Evolutionary conservation across 1,140 invertebrate species (phyloP).

Genomic region (Lysiphlebus fabarum): DNA sequence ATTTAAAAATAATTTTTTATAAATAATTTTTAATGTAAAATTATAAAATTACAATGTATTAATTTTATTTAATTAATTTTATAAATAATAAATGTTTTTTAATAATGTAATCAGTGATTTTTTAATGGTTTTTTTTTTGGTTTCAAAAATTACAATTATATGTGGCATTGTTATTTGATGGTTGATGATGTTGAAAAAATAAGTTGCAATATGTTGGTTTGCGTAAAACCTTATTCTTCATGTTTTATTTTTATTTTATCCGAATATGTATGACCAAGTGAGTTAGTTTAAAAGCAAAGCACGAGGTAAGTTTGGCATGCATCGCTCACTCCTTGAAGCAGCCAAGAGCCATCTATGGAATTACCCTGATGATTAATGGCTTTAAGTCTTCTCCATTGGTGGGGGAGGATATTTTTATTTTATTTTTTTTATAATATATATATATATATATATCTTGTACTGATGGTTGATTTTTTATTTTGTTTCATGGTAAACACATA

Average conservation of each 20-base stretch:
- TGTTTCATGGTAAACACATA: neutral
- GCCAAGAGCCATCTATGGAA: constrained; percentile 49
- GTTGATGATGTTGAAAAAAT: too few species aligned
- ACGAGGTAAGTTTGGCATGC: constrained; percentile 49
- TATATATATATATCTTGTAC: neutral
- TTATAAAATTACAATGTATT: too few species aligned
- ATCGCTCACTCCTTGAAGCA: constrained; percentile 42
- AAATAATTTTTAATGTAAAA: too few species aligned
- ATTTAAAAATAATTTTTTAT: too few species aligned
- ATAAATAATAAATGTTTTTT: too few species aligned
- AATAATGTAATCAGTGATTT: too few species aligned
- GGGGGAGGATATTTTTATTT: constrained; percentile 22
- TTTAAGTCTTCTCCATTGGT: constrained; percentile 9
- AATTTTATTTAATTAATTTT: too few species aligned
- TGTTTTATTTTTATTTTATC: constrained; percentile 1
- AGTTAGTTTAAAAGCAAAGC: constrained; percentile 27
- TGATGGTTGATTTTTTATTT: neutral
- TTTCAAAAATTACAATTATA: too few species aligned
- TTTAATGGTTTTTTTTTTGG: too few species aligned
- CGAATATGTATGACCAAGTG: constrained; percentile 1
- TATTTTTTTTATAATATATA: constrained; percentile 24
- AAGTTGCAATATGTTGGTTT: too few species aligned
- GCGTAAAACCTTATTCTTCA: too few species aligned
- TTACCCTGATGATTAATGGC: constrained; percentile 48
- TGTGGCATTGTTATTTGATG: too few species aligned